These are phyloP conservation scores for Leptinotarsa undecemlineata DNA, from an alignment of 1,140 invertebrate genomes.

Conservation along the genomic window DNA sequence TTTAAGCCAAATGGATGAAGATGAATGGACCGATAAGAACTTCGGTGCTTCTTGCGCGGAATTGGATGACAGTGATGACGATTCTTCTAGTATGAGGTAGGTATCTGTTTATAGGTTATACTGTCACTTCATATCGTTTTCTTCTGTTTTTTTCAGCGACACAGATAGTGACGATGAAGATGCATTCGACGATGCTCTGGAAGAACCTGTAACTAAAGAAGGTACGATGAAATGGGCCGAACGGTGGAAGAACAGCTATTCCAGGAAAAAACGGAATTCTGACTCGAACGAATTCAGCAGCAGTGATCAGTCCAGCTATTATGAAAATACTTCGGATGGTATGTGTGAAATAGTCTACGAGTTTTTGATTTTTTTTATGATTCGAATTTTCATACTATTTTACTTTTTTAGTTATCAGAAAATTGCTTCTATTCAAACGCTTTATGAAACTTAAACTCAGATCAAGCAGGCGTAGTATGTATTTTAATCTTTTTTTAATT, in stretches of 20 bases:
- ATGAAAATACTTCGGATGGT: constrained; percentile 70
- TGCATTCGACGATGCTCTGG: constrained; percentile 66
- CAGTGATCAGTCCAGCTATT: constrained; percentile 62
- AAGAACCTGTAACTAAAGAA: constrained; percentile 67
- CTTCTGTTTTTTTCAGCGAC: constrained; percentile 53
- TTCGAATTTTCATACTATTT: neutral
- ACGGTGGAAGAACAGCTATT: constrained; percentile 60
- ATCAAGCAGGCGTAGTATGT: constrained; percentile 10
- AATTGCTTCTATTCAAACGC: constrained; percentile 15
- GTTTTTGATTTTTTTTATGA: neutral
- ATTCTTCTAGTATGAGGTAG: constrained; percentile 58
- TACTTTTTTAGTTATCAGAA: constrained; percentile 21
- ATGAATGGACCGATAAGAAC: constrained; percentile 91
- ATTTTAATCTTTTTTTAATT: neutral
- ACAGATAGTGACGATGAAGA: constrained; percentile 64
- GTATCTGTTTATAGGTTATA: neutral
- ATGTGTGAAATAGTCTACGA: neutral
- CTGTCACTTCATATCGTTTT: neutral
- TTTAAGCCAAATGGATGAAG: constrained; percentile 84
- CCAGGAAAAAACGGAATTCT: constrained; percentile 41
- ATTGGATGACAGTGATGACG: constrained; percentile 73
- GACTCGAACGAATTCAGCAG: constrained; percentile 59
- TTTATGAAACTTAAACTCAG: constrained; percentile 20
- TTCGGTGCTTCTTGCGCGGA: constrained; percentile 77
- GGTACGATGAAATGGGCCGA: constrained; percentile 68